Evolutionary conservation across 23 tunicate species (phyloP).

Genomic region (Halocynthia aurantium): DNA sequence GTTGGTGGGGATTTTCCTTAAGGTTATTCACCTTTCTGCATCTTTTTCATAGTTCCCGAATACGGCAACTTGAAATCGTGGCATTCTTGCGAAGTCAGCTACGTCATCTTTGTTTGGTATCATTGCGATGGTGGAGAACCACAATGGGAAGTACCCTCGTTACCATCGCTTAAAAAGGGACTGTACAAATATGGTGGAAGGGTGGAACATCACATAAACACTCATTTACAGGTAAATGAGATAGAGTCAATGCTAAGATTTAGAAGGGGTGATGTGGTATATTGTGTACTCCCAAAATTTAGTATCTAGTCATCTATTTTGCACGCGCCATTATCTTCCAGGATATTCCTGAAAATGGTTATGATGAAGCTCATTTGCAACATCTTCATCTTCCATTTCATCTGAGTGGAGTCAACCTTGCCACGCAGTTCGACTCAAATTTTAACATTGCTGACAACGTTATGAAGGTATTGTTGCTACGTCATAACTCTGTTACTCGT

Average conservation of each 20-base stretch:
- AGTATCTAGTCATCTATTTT: neutral
- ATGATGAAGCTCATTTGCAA: constrained; percentile 25
- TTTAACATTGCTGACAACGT: constrained; percentile 7
- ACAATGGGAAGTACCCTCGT: constrained; percentile 48
- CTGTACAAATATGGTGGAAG: constrained; percentile 14
- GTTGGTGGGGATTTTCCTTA: neutral
- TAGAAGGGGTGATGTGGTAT: neutral
- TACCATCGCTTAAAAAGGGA: neutral
- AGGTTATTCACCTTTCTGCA: neutral
- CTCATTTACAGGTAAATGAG: constrained; percentile 4
- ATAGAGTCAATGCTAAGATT: neutral
- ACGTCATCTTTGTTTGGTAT: constrained; percentile 69
- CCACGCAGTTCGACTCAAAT: constrained; percentile 26
- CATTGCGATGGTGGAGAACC: constrained; percentile 71
- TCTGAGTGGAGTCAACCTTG: constrained; percentile 21
- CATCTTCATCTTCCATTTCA: constrained; percentile 17
- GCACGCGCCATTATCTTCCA: neutral
- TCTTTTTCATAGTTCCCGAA: constrained; percentile 40
- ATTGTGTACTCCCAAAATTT: neutral
- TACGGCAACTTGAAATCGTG: constrained; percentile 54
- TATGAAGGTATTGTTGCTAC: neutral
- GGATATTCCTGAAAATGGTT: constrained; percentile 35
- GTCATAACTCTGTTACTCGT: no score
- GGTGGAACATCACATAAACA: constrained; percentile 22
- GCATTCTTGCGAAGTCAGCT: constrained; percentile 63